Evolutionary conservation across 2,113 vertebrate species (phyloP).

Genomic region (Hemiscyllium ocellatum): DNA sequence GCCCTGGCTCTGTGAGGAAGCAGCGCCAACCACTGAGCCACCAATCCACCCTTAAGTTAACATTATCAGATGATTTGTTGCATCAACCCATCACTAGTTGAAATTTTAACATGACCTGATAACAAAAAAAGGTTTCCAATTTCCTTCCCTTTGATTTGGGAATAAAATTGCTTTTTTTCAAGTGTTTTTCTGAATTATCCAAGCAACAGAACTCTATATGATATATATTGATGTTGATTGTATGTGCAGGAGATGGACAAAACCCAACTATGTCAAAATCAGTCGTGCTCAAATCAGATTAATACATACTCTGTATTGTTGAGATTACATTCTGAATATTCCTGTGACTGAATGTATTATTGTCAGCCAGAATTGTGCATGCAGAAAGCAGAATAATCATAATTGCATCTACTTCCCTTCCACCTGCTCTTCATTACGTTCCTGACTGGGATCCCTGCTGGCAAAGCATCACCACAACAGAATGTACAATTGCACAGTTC

Average conservation of each 20-base stretch:
- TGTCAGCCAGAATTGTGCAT: background rate
- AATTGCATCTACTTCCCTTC: background rate
- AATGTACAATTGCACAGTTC: background rate
- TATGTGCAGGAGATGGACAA: background rate
- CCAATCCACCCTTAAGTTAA: background rate
- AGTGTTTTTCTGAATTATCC: background rate
- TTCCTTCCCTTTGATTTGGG: background rate
- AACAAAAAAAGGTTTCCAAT: background rate
- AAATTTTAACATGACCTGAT: background rate
- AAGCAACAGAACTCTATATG: background rate
- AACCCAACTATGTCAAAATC: background rate
- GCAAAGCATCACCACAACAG: background rate
- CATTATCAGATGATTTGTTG: background rate
- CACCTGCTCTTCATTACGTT: background rate
- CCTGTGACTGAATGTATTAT: background rate
- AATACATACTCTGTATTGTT: background rate
- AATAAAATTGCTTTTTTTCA: background rate
- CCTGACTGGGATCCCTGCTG: background rate
- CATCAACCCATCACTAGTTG: background rate
- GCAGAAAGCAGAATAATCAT: background rate
- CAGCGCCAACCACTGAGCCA: too few species aligned
- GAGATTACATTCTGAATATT: background rate
- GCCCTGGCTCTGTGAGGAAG: too few species aligned
- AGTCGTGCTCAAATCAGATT: background rate
- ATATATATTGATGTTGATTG: background rate